phyloP scores from a whole-genome alignment of 2,797 vertebrate genomes.

The Phataginus tricuspis region DNA sequence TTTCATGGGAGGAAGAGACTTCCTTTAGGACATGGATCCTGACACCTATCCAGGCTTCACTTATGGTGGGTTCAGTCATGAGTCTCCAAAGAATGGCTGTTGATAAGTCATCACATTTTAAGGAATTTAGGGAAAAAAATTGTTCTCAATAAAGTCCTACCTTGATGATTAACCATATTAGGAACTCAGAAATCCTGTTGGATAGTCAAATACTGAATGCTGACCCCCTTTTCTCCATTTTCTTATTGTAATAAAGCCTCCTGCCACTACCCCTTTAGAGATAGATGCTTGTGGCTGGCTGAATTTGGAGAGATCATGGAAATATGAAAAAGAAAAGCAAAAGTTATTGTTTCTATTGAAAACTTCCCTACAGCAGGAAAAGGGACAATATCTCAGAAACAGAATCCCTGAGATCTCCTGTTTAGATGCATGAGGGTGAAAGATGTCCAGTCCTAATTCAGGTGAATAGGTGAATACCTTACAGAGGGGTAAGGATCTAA shows the following conservation, averaged over 20 bases:
- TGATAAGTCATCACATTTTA: neutral
- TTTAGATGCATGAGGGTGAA: neutral
- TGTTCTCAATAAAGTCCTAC: neutral
- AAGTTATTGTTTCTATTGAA: neutral
- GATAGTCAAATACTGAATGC: neutral
- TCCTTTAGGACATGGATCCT: neutral
- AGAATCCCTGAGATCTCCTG: neutral
- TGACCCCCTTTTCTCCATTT: neutral
- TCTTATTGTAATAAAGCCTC: neutral
- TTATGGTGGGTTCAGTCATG: neutral
- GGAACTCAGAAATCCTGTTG: neutral
- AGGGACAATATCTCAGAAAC: neutral
- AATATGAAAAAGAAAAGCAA: constrained; percentile 1
- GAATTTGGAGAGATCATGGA: neutral
- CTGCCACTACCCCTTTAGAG: neutral
- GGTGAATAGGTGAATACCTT: neutral
- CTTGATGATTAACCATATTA: neutral
- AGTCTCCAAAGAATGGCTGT: neutral
- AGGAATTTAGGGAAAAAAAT: neutral
- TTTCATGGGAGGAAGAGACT: neutral
- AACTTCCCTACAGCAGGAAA: neutral
- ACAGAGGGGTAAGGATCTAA: too few species aligned
- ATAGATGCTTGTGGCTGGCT: neutral
- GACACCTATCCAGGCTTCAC: neutral
- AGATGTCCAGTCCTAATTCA: neutral